phyloP scores from a whole-genome alignment of 2,113 vertebrate species.

The Cavia aperea region DNA sequence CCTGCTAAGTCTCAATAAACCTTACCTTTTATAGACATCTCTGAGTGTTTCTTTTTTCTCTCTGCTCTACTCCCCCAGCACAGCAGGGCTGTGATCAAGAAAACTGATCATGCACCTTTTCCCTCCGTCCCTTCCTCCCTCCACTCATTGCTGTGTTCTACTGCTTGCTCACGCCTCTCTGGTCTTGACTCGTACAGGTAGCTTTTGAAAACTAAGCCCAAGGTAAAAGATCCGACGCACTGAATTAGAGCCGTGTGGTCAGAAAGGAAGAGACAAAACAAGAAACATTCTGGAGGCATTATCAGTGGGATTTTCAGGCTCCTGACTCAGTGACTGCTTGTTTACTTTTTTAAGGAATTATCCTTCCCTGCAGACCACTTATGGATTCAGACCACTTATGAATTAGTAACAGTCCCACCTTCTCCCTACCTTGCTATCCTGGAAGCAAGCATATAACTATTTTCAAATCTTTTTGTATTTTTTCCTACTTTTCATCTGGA shows the following conservation, averaged over 20 bases:
- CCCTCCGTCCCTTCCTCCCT: not conserved
- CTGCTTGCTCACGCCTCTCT: conserved; percentile 26
- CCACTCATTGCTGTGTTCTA: not conserved
- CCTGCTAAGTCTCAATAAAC: not conserved
- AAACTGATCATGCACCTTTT: not conserved
- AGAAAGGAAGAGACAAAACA: conserved; percentile 20
- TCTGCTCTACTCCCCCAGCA: not conserved
- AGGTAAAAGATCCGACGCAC: not conserved
- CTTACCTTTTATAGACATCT: not conserved
- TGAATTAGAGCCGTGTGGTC: not conserved
- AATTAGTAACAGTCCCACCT: not conserved
- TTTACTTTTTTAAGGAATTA: not conserved
- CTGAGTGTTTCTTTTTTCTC: not conserved
- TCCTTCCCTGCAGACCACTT: not conserved
- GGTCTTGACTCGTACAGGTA: conserved; percentile 29
- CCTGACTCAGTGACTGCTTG: not conserved
- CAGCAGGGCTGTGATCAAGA: not conserved
- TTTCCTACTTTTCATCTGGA: not conserved
- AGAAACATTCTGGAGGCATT: not conserved
- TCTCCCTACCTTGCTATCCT: not conserved
- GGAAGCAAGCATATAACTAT: not conserved
- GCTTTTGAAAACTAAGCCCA: conserved; percentile 38
- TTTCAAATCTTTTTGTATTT: not conserved
- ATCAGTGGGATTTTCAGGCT: not conserved
- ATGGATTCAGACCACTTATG: not conserved